Percentiles rank a stretch among this genome's conserved stretches.
phyloP scores from a whole-genome alignment of 2,797 vertebrate genomes.

The Strix occidentalis region DNA sequence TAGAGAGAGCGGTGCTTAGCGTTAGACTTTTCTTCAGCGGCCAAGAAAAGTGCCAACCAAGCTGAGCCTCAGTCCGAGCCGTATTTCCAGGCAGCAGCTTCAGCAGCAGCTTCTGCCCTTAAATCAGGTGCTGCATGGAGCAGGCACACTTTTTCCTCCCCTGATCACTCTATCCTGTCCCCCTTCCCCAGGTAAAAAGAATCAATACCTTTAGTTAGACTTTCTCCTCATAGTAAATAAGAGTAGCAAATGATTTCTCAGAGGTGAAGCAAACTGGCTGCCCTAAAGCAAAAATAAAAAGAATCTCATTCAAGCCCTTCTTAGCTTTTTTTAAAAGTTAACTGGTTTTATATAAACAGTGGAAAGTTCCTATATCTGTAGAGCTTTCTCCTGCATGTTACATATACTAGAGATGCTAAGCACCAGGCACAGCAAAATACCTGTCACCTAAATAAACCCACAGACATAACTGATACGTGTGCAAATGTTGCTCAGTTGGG shows the following conservation, averaged over 20 bases:
- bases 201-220: not conserved
- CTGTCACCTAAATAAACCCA: not conserved
- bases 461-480: not conserved
- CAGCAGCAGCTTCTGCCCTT: not conserved
- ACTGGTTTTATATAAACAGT: not conserved
- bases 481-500: not conserved
- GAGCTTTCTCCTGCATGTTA: not conserved
- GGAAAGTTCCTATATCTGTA: not conserved
- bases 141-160: accelerated
- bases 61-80: not conserved
- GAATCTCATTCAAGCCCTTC: not conserved
- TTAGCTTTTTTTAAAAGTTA: not conserved
- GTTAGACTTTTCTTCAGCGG: not conserved
- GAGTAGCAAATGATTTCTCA: not conserved
- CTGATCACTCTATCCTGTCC: not conserved
- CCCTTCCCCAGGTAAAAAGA: not conserved
- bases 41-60: not conserved
- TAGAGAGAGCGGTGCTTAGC: not conserved
- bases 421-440: not conserved
- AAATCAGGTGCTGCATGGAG: not conserved
- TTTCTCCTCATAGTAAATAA: not conserved
- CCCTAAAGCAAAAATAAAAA: not conserved
- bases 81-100: not conserved
- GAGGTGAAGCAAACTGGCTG: not conserved
- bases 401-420: not conserved